These are phyloP conservation scores for Pocillopora verrucosa DNA, from an alignment of 64 coral and sea anemone species.

Conservation along the genomic window DNA sequence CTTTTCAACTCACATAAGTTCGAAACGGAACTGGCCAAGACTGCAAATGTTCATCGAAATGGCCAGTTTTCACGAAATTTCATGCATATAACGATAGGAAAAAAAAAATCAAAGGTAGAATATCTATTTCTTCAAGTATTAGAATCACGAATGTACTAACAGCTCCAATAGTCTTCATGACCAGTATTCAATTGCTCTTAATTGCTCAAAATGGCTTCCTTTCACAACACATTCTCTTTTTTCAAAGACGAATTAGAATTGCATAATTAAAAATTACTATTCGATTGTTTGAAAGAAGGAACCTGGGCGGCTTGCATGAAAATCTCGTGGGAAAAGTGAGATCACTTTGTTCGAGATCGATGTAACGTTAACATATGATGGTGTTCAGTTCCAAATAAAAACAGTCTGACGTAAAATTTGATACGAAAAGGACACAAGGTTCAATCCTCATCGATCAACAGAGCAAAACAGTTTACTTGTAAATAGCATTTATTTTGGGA, in stretches of 20 bases:
- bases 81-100: no score
- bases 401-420: neutral
- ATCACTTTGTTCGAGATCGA: neutral
- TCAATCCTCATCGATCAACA: neutral
- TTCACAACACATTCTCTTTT: neutral
- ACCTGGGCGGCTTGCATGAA: neutral
- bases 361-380: neutral
- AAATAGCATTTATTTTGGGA: constrained; percentile 17
- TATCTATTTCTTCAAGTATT: neutral
- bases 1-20: neutral
- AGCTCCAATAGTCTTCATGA: neutral
- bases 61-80: no score
- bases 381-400: neutral
- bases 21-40: no score
- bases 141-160: neutral
- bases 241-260: neutral
- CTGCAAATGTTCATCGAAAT: no score
- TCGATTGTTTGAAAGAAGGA: neutral
- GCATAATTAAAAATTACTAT: neutral
- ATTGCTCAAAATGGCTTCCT: neutral
- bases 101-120: neutral
- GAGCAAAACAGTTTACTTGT: neutral
- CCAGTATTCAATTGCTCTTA: neutral
- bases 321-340: neutral
- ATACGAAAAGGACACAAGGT: neutral